Evolutionary conservation across 2,113 vertebrate species (phyloP).

Genomic region (Menidia beryllina): DNA sequence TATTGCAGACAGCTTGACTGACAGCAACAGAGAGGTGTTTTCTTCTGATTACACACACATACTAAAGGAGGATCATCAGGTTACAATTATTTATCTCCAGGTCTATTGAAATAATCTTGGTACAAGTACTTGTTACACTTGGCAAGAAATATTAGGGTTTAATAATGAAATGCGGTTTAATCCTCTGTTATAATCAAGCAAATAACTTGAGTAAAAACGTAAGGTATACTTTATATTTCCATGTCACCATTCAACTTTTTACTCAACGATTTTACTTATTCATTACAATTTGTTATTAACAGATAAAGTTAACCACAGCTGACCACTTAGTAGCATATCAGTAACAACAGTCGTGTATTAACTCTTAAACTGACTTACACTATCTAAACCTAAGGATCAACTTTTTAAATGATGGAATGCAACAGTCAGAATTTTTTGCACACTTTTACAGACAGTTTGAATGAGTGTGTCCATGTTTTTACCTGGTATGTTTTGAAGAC

Average conservation of each 20-base stretch:
- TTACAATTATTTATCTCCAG: conserved; percentile 28
- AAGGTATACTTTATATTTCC: neutral
- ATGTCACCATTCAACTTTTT: neutral
- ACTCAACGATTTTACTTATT: no score
- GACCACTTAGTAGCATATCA: neutral
- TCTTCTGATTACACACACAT: conserved; percentile 49
- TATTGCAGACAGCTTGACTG: conserved; percentile 54
- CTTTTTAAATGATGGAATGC: neutral
- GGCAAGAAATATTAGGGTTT: neutral
- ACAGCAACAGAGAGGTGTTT: conserved; percentile 64
- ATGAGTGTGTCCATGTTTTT: no score
- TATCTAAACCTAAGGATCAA: neutral
- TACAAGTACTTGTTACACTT: neutral
- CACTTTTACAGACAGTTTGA: no score
- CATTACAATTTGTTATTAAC: neutral
- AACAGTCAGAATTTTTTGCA: no score
- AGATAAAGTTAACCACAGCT: neutral
- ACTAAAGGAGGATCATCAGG: conserved; percentile 16
- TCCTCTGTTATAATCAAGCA: neutral
- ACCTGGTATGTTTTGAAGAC: no score
- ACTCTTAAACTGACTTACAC: neutral
- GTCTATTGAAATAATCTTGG: neutral
- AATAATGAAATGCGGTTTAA: neutral
- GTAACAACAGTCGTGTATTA: neutral
- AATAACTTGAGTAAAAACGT: neutral